Evolutionary conservation across 2,888 invertebrate genomes (phyloP).

Genomic region (Spicauda simplicius): DNA sequence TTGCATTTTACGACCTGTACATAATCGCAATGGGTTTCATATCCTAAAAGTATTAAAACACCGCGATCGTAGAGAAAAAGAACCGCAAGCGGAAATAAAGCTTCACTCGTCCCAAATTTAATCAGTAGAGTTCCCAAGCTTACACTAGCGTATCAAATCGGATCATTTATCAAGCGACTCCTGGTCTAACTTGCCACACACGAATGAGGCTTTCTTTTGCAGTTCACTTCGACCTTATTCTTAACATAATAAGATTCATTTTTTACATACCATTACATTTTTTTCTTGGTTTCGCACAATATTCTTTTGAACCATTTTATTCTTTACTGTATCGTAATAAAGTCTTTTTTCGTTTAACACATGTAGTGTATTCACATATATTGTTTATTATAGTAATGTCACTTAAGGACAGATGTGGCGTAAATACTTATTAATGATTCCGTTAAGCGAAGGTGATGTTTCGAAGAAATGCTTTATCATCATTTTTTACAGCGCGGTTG

Average conservation of each 20-base stretch:
- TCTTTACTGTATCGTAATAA: slow-evolving; percentile 4
- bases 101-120: slow-evolving; percentile 49
- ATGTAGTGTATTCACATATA: slow-evolving; percentile 22
- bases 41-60: slow-evolving; percentile 45
- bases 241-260: slow-evolving; percentile 5
- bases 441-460: slow-evolving; percentile 38
- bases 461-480: slow-evolving; percentile 24
- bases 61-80: slow-evolving; percentile 43
- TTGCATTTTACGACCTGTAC: slow-evolving; percentile 11
- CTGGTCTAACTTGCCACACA: slow-evolving; percentile 35
- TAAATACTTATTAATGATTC: slow-evolving; percentile 46
- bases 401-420: slow-evolving; percentile 47
- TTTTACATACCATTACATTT: slow-evolving; percentile 5
- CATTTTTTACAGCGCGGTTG: slow-evolving; percentile 33
- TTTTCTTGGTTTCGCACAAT: slow-evolving; percentile 1
- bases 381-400: slow-evolving; percentile 49
- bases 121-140: slow-evolving; percentile 56
- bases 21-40: slow-evolving; percentile 42
- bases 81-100: slow-evolving; percentile 46
- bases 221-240: slow-evolving; percentile 5
- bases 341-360: slow-evolving; percentile 11
- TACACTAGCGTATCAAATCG: slow-evolving; percentile 52
- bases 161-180: slow-evolving; percentile 55
- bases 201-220: slow-evolving; percentile 5
- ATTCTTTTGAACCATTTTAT: neutral